phyloP scores from a whole-genome alignment of 2,888 invertebrate species.

The Endotricha flammealis region DNA sequence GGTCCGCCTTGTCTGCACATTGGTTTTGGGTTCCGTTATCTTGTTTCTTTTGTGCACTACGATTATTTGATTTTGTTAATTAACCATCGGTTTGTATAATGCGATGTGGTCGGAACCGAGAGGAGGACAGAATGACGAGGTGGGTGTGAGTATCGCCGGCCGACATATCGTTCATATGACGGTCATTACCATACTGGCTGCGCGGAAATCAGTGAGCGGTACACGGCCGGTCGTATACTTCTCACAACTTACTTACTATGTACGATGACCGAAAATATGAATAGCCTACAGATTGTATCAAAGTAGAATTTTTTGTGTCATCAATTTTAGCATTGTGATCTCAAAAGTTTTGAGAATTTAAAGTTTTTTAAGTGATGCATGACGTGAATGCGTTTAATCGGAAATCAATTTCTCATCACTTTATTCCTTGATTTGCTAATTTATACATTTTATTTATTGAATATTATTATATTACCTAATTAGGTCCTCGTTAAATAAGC shows the following conservation, averaged over 20 bases:
- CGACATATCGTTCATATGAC: conserved; percentile 12
- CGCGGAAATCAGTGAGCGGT: conserved; percentile 14
- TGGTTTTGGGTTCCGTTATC: conserved; percentile 1
- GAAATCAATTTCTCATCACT: not conserved
- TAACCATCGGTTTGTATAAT: conserved; percentile 12
- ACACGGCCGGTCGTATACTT: conserved; percentile 8
- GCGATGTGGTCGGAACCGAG: conserved; percentile 13
- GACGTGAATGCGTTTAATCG: too few species aligned
- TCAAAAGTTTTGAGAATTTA: too few species aligned
- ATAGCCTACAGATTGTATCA: too few species aligned
- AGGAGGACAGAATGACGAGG: conserved; percentile 14
- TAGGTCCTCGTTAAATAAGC: too few species aligned
- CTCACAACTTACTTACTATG: conserved; percentile 10
- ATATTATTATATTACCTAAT: too few species aligned
- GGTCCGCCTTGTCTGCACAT: conserved; percentile 3
- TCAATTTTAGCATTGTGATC: too few species aligned
- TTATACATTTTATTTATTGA: too few species aligned
- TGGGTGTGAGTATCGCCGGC: conserved; percentile 11
- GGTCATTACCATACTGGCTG: conserved; percentile 26
- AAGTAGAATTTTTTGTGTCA: too few species aligned
- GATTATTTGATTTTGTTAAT: conserved; percentile 2
- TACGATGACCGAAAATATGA: not conserved
- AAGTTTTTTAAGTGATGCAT: too few species aligned
- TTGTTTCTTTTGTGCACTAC: conserved; percentile 5
- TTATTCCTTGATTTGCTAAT: too few species aligned